Evolutionary conservation across 1,140 invertebrate genomes (phyloP).

Genomic region (Patella vulgata): DNA sequence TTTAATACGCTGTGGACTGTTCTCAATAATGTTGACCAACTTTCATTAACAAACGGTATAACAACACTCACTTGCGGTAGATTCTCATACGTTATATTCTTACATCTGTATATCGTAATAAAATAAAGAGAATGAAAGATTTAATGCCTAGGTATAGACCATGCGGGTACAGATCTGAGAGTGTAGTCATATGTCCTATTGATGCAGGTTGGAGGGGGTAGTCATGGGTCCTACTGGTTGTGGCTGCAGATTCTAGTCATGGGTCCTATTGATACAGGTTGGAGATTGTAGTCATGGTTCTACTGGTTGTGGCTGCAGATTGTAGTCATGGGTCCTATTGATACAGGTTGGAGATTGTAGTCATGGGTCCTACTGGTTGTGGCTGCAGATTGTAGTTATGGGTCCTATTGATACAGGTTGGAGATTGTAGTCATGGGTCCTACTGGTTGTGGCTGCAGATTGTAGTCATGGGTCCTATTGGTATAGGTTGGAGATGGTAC

Average conservation of each 20-base stretch:
- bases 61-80: constrained; percentile 92
- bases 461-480: not conserved
- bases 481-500: not conserved
- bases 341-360: not conserved
- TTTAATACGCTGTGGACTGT: constrained; percentile 88
- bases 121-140: constrained; percentile 66
- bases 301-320: constrained; percentile 43
- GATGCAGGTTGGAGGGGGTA: not conserved
- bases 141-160: constrained; percentile 29
- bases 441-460: constrained; percentile 43
- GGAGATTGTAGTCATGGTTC: constrained; percentile 29
- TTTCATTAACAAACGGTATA: constrained; percentile 86
- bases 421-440: constrained; percentile 31
- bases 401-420: too few relatives aligned
- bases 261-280: too few relatives aligned
- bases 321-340: not conserved
- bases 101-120: not conserved
- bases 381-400: not conserved
- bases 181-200: not conserved
- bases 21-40: constrained; percentile 83
- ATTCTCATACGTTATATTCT: constrained; percentile 59
- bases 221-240: not conserved
- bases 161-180: constrained; percentile 45
- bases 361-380: not conserved
- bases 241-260: not conserved